Conservation (phyloP, 2,888 invertebrate genomes). For the Mesorhabditis belari region DNA sequence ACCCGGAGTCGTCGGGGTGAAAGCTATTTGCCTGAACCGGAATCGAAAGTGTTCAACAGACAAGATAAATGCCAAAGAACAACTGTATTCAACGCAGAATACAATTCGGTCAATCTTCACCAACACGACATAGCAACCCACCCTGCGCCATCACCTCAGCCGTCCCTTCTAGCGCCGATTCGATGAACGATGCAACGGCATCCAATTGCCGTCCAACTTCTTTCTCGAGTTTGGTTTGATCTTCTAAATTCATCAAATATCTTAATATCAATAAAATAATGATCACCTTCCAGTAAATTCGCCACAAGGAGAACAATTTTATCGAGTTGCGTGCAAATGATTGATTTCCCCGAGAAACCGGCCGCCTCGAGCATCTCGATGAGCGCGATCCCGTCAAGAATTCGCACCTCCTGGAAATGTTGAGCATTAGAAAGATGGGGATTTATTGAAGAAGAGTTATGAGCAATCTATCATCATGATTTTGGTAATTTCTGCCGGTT, state of each 20-base stretch:
- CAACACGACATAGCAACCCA: no score
- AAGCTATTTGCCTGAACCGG: no score
- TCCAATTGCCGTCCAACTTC: neutral
- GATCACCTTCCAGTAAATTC: neutral
- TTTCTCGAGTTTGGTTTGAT: neutral
- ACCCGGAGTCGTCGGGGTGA: no score
- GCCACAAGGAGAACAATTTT: neutral
- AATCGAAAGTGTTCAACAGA: no score
- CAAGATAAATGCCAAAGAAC: no score
- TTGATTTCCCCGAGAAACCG: constrained; percentile 10
- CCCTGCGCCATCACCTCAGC: neutral
- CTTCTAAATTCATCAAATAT: neutral
- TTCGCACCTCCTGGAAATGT: neutral
- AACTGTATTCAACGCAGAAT: no score
- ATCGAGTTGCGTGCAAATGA: neutral
- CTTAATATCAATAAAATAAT: neutral
- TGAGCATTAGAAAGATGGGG: neutral
- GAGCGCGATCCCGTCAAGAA: constrained; percentile 3
- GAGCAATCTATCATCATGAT: no score
- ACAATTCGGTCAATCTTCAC: no score
- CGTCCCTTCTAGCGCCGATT: neutral
- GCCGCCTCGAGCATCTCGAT: constrained; percentile 11
- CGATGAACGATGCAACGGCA: neutral
- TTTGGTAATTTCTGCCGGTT: no score
- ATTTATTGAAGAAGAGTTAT: no score